Conservation (phyloP, 2,888 invertebrate genomes). For the Ectemnius continuus region DNA sequence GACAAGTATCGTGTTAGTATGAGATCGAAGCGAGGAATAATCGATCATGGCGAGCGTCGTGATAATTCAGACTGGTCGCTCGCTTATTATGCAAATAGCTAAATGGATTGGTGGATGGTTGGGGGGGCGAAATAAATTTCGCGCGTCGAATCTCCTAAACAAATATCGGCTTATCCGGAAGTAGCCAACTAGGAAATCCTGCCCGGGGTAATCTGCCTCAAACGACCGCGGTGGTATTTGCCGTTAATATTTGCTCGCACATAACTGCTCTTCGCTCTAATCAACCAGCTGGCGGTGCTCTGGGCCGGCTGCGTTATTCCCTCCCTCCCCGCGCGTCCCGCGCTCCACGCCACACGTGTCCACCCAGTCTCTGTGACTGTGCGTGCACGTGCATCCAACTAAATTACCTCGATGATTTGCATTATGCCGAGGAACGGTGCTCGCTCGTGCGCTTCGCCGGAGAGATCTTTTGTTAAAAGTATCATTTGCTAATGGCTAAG, state of each 20-base stretch:
- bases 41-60: conserved; percentile 21
- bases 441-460: too few species aligned
- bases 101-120: conserved; percentile 45
- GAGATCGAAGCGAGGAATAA: too few species aligned
- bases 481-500: too few species aligned
- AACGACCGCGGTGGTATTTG: conserved; percentile 47
- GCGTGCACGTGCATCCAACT: too few species aligned
- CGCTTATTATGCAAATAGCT: conserved; percentile 54
- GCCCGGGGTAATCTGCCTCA: conserved; percentile 45
- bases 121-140: conserved; percentile 51
- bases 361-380: too few species aligned
- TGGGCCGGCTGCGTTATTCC: too few species aligned
- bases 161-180: conserved; percentile 55
- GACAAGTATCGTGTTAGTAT: neutral
- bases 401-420: neutral
- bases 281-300: conserved; percentile 18
- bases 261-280: conserved; percentile 27
- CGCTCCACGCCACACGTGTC: too few species aligned
- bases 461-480: too few species aligned
- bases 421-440: neutral
- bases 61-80: conserved; percentile 38
- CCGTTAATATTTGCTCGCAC: conserved; percentile 48
- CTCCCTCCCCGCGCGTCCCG: too few species aligned
- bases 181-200: conserved; percentile 36
- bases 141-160: conserved; percentile 45